phyloP scores from a whole-genome alignment of 1,140 invertebrate species.

The Drosophila nikananu region DNA sequence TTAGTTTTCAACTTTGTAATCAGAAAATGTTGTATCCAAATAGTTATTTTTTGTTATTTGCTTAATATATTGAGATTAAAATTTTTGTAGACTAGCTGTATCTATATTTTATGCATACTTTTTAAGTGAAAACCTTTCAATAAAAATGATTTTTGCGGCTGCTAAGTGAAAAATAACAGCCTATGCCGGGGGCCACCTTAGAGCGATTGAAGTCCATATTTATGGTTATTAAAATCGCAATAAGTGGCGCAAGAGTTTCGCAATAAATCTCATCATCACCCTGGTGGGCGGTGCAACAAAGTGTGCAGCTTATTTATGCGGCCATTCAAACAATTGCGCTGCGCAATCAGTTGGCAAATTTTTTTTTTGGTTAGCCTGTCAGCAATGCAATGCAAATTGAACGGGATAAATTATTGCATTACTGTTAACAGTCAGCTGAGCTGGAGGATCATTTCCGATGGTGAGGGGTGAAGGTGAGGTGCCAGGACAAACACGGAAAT shows the following conservation, averaged over 20 bases:
- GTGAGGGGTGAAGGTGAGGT: conserved; percentile 6
- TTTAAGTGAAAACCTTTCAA: background rate
- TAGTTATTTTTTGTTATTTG: too few species aligned
- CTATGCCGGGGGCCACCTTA: background rate
- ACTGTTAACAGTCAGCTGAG: conserved; percentile 65
- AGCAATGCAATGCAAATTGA: conserved; percentile 67
- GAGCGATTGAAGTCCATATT: conserved; percentile 18
- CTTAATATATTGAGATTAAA: too few species aligned
- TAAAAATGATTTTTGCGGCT: background rate
- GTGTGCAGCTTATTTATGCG: conserved; percentile 66
- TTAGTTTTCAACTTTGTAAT: background rate
- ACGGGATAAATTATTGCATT: conserved; percentile 76
- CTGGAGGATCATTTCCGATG: conserved; percentile 9
- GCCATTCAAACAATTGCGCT: conserved; percentile 58
- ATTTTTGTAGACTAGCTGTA: too few species aligned
- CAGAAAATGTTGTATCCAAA: too few species aligned
- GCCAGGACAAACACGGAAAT: conserved; percentile 13
- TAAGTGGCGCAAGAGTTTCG: conserved; percentile 56
- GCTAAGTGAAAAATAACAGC: background rate
- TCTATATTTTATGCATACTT: too few species aligned
- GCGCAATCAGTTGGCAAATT: conserved; percentile 65
- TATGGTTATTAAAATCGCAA: conserved; percentile 39
- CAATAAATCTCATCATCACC: conserved; percentile 62
- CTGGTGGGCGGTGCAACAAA: conserved; percentile 36
- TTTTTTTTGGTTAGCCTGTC: conserved; percentile 64